Base-by-base conservation (phyloP, 2,797 vertebrate genomes). In the Pristis pectinata region DNA sequence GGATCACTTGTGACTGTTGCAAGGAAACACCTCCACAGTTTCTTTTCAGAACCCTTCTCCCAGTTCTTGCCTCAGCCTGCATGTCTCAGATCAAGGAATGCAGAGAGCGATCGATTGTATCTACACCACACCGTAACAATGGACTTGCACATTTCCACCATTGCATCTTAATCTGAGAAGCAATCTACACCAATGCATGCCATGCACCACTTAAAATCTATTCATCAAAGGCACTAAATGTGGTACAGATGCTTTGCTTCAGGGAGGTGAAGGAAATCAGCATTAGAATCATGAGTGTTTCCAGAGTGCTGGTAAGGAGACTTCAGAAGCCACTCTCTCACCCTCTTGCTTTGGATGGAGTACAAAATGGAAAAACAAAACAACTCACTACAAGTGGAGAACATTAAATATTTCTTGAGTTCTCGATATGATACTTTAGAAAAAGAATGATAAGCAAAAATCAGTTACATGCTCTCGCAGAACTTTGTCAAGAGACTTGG, bases 391-490 rank as follows among this genome's bases (percentile, higher is more conserved):
- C 27, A 85, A 11, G 15, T 17, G 24, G 53, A 56, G 24, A 56
- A 49, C 1, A 7, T 8, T 49, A 27, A 83, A 53, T 53, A 6
- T 53, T 53, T n/a, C 83, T 24, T 30, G 49, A 27, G 49, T 87
- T 87, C 13, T 59, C 30, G 61, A 44, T 53, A 53, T 7, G 19
- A 4, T 87, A 87, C 53, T 24, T 24, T 10, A 7, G 59, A 67
- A 67, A 44, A 92, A n/a, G n/a, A 2, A 19, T 19, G 17, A 0
- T 41, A 67, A 24, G 17, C 24, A 15, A 93, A 6, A 49, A 53
- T 93, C 64, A 93, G 15, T 93, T 93, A 93, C 92, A 93, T 93
- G 92, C 92, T 93, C 92, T 93, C 92, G 92, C 92, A 93, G 92
- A 93, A 93, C 67, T 93, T 93, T 30, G 92, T 93, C 67, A 93